Conservation (phyloP, 2,888 invertebrate species). For the Clitarchus hookeri region DNA sequence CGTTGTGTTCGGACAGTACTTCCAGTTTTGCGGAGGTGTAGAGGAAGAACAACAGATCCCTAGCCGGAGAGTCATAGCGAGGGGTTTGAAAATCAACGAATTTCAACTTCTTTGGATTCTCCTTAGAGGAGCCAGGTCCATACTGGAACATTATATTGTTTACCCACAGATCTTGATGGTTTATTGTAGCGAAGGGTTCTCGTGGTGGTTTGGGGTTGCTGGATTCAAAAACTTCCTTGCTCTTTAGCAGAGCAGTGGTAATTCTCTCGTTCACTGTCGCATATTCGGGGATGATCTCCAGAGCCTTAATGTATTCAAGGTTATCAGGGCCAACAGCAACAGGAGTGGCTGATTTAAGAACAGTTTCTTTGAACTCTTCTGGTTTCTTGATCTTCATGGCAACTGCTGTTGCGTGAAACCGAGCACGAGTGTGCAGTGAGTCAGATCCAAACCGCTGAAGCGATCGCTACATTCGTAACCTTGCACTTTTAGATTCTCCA, state of each 20-base stretch:
- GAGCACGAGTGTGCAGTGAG: constrained; percentile 29
- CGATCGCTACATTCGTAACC: constrained; percentile 51
- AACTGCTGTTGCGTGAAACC: constrained; percentile 42
- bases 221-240: constrained; percentile 46
- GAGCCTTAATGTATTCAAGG: background rate
- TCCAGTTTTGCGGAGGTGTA: constrained; percentile 50
- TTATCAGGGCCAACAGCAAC: background rate
- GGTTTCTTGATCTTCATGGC: constrained; percentile 50
- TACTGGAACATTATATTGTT: constrained; percentile 54
- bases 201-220: background rate
- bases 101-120: constrained; percentile 49
- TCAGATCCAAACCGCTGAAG: constrained; percentile 49
- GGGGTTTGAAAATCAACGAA: constrained; percentile 53
- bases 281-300: background rate
- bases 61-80: constrained; percentile 49
- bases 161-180: constrained; percentile 54
- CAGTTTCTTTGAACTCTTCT: constrained; percentile 47
- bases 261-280: constrained; percentile 41
- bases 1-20: constrained; percentile 49
- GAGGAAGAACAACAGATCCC: constrained; percentile 53
- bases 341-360: constrained; percentile 45
- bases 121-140: constrained; percentile 41
- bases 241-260: constrained; percentile 47
- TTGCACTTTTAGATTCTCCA: constrained; percentile 51
- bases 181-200: constrained; percentile 51